Evolutionary conservation across 2,113 vertebrate genomes (phyloP).

Genomic region (Galeopterus variegatus): DNA sequence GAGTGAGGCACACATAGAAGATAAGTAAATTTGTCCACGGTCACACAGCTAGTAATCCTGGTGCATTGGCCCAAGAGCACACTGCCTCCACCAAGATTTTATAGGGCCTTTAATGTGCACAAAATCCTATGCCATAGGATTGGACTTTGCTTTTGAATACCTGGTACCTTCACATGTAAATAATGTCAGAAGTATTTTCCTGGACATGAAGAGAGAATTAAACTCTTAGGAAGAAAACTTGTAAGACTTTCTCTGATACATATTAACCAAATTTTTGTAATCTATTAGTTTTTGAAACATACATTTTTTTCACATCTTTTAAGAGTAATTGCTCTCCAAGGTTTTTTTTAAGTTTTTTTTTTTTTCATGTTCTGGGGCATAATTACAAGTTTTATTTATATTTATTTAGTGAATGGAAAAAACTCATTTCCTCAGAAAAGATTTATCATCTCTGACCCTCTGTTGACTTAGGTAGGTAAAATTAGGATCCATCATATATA

Average conservation of each 20-base stretch:
- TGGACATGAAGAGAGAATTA: neutral
- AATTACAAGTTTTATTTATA: conserved; percentile 35
- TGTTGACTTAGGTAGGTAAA: neutral
- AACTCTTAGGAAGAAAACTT: conserved; percentile 32
- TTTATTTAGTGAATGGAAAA: conserved; percentile 23
- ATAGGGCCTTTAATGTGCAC: neutral
- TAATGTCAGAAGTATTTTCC: conserved; percentile 30
- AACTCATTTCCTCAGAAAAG: conserved; percentile 12
- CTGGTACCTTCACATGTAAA: neutral
- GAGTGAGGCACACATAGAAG: neutral
- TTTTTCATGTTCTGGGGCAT: neutral
- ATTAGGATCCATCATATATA: neutral
- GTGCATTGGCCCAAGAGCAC: neutral
- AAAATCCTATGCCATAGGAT: neutral
- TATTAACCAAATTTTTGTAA: conserved; percentile 28
- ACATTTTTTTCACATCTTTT: conserved; percentile 17
- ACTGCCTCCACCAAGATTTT: neutral
- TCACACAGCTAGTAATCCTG: neutral
- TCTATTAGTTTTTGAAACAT: conserved; percentile 38
- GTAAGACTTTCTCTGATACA: neutral
- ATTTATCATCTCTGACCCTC: neutral
- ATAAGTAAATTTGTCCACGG: neutral
- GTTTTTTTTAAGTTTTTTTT: neutral
- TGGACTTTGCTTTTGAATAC: conserved; percentile 23
- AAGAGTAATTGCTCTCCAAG: neutral